Evolutionary conservation across 2,113 vertebrate genomes (phyloP), one percentile per base, ranked within the genome.

Genomic region (Calypte anna): DNA sequence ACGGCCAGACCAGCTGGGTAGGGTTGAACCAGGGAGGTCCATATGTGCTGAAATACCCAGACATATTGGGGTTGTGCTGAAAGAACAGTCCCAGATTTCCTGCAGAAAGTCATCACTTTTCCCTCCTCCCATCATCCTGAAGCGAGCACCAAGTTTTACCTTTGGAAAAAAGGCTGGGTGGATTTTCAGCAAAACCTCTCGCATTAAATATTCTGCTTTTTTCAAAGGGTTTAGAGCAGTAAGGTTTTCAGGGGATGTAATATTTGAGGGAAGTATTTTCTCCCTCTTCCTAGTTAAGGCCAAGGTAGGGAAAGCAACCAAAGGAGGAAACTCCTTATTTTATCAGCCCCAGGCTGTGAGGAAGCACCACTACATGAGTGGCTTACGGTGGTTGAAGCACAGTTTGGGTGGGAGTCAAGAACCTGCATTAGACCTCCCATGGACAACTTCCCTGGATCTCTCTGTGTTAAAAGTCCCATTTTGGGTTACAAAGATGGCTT

Each of bases 1-100:
- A 92, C 68, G 82, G 94, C 93, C 93, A 2, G 91, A 94, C 93
- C 96, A 97, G 96, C 96, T 95, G 95, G 93, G 91, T 3, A 92
- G 79, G 95, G 95, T 88, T 95, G 73, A 82, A 68, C 36, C 91
- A n/a, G 12, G 24, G 28, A 69, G 94, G 93, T 90, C 96, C 96
- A 95, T 96, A 96, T 97, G 96, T 96, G 96, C 95, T 94, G 95
- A 97, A 97, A 97, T 93, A 96, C 93, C 93, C 94, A 95, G 94
- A 84, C 96, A 97, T 95, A 95, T 95, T 96, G 96, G 96, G 95
- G 94, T 94, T 94, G 96, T 44, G 16, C 54, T 91, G 89, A 90
- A 94, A 96, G 84, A 75, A 92, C 94, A 90, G 82, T 18, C 87
- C 63, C 95, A 38, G 87, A 82, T 87, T 91, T 66, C 59, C 5